Base-by-base conservation (phyloP, 2,888 invertebrate species). In the Anaspis maculata region DNA sequence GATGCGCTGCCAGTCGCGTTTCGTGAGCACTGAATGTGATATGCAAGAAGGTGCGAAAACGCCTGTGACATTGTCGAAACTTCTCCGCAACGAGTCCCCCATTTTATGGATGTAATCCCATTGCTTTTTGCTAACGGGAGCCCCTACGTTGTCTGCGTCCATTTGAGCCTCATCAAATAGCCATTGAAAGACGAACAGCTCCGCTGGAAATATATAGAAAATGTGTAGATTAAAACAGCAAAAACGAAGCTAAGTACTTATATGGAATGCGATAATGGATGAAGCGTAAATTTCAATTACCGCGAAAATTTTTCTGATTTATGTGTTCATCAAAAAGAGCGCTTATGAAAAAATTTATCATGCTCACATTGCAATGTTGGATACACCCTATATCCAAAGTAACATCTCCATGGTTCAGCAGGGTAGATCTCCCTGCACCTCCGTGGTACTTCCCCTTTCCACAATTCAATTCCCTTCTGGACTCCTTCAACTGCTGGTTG, bases 141-240 rank as follows among this genome's bases (percentile, higher is more conserved):
- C 80, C 0, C 88, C 86, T 2, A 94, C 88, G 52, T 92, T 92
- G 61, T 91, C 90, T 0, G 87, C 90, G 15, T 86, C 80, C 74
- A 95, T 81, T 69, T 94, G 94, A 2, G 92, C 92, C 57, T 92
- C 91, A 61, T 95, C 94, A 62, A 91, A 94, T 29, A 94, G 71
- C 79, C 91, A 92, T 74, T 94, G 94, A 61, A 94, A 89, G 13
- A 95, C 83, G 61, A 94, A 95, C 14, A 94, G 71, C 0, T 92
- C 90, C 30, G 87, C 92, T 79, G 63, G 10, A 24, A 24, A 24
- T 9, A 26, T 6, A 26, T 14, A 5, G 19, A 5, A 19, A 19
- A 19, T 19, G 5, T 9, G n/a, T n/a, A n/a, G n/a, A n/a, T n/a
- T n/a, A n/a, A n/a, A n/a, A n/a, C n/a, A n/a, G n/a, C n/a, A n/a